Conservation (phyloP, 2,797 vertebrate genomes). For the Leptatherina wallacei region DNA sequence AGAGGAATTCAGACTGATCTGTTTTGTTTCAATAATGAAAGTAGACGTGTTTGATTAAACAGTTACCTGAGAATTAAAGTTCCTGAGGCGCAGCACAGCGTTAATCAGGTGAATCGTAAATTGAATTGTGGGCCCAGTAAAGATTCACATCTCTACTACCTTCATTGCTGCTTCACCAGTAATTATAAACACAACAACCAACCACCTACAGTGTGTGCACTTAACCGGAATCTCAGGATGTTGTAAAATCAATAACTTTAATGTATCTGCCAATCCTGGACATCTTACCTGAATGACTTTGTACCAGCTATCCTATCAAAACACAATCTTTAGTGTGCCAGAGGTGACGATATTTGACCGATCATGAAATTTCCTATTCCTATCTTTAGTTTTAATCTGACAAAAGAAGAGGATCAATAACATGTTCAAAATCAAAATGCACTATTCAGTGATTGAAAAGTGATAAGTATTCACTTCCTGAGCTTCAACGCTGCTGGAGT, state of each 20-base stretch:
- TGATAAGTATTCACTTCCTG: constrained; percentile 50
- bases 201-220: no score
- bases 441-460: constrained; percentile 29
- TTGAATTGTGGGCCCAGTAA: not conserved
- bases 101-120: no score
- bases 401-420: constrained; percentile 9
- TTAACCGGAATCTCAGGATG: no score
- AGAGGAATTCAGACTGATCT: no score
- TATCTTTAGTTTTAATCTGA: not conserved
- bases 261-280: not conserved
- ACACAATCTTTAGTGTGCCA: not conserved
- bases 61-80: no score
- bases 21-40: no score
- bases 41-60: no score
- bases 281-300: constrained; percentile 1
- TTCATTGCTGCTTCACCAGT: no score
- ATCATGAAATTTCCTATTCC: not conserved
- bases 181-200: no score
- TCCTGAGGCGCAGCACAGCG: no score
- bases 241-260: no score
- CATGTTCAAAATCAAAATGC: constrained; percentile 33
- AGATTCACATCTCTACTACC: not conserved
- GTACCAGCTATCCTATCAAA: not conserved
- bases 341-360: not conserved
- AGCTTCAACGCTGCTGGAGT: constrained; percentile 57